phyloP scores from a whole-genome alignment of 1,140 invertebrate genomes.

The Chironomus striatipennis region DNA sequence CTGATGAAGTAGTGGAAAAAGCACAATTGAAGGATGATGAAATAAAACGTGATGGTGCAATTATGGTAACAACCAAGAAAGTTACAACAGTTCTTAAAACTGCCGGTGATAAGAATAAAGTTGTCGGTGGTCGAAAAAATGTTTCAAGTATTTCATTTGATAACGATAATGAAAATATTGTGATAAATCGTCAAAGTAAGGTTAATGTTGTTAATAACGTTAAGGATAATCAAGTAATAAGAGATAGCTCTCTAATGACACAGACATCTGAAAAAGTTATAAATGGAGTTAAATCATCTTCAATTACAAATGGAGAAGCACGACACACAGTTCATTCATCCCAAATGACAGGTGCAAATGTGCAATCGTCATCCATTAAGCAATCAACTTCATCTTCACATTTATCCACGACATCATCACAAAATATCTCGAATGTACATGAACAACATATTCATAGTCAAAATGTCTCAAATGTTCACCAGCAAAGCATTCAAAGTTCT shows the following conservation, averaged over 20 bases:
- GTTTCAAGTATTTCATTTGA: neutral
- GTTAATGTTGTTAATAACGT: constrained; percentile 1
- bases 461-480: neutral
- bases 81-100: constrained; percentile 39
- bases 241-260: neutral
- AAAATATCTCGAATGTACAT: too few relatives aligned
- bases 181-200: constrained; percentile 10
- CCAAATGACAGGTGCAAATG: neutral
- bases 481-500: neutral
- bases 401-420: too few relatives aligned
- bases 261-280: neutral
- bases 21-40: constrained; percentile 35
- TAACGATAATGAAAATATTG: neutral
- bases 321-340: neutral
- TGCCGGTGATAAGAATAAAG: constrained; percentile 34
- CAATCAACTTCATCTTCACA: neutral
- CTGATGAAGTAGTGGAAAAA: constrained; percentile 35
- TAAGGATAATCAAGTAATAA: neutral
- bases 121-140: neutral
- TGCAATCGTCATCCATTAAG: neutral
- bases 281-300: neutral
- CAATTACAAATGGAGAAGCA: neutral
- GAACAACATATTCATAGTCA: too few relatives aligned
- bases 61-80: constrained; percentile 44
- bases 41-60: constrained; percentile 44